Conservation (phyloP, 1,140 invertebrate genomes). For the Ceratitis capitata region DNA sequence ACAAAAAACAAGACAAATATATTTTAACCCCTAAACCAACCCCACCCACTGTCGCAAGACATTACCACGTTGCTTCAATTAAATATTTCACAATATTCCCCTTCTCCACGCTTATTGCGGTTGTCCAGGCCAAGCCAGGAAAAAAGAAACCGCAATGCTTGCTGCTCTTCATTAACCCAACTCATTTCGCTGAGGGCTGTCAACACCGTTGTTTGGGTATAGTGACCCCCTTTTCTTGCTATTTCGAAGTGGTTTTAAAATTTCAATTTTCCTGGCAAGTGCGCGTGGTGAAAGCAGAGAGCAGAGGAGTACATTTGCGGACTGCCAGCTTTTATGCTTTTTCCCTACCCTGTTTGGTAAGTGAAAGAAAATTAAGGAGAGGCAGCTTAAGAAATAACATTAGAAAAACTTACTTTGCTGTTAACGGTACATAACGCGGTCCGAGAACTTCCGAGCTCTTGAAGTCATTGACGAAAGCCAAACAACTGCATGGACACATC, state of each 20-base stretch:
- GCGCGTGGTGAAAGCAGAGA: background rate
- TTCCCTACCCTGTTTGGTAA: background rate
- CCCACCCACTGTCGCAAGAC: background rate
- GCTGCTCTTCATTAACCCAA: background rate
- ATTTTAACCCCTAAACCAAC: no score
- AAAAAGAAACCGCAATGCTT: background rate
- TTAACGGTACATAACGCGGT: background rate
- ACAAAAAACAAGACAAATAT: no score
- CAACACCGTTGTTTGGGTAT: background rate
- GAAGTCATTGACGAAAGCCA: background rate
- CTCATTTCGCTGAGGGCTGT: background rate
- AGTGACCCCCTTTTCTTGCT: background rate
- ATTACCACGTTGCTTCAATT: background rate
- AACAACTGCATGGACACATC: background rate
- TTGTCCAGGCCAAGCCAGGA: background rate
- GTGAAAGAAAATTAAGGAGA: conserved; percentile 1
- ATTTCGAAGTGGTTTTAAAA: background rate
- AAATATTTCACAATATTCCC: background rate
- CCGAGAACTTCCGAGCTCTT: background rate
- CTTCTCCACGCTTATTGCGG: background rate
- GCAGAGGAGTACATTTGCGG: background rate
- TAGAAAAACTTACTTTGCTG: background rate
- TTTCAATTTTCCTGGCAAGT: background rate
- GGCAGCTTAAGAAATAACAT: background rate
- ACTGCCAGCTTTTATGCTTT: background rate